These are phyloP conservation scores for Sclerurus mexicanus DNA, from an alignment of 2,113 vertebrate species.

Conservation along the genomic window DNA sequence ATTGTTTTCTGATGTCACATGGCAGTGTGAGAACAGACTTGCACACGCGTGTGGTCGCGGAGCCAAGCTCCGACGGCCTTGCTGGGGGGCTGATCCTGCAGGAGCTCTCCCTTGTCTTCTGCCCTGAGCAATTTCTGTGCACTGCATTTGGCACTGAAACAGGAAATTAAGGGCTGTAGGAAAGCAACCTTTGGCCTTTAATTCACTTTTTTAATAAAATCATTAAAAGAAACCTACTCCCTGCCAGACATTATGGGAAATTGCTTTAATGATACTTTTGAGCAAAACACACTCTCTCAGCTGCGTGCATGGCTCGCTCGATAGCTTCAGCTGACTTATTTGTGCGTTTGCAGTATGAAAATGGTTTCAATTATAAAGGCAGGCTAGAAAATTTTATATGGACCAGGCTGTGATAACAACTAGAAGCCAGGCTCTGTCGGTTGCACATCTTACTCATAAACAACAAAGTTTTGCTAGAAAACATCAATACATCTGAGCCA, in stretches of 20 bases:
- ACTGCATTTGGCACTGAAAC: slow-evolving; percentile 28
- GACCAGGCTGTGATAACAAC: neutral
- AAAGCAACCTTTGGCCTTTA: slow-evolving; percentile 74
- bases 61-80: neutral
- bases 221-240: slow-evolving; percentile 59
- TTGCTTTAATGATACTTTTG: slow-evolving; percentile 57
- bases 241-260: slow-evolving; percentile 60
- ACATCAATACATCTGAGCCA: neutral
- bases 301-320: neutral
- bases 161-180: slow-evolving; percentile 76
- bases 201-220: slow-evolving; percentile 78
- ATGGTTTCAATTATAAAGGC: slow-evolving; percentile 36
- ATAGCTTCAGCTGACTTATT: neutral
- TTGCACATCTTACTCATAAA: neutral
- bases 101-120: neutral
- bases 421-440: neutral
- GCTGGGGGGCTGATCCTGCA: neutral
- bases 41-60: rapidly evolving
- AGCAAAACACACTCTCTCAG: slow-evolving; percentile 28
- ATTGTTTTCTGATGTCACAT: neutral
- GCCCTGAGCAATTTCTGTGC: neutral
- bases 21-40: neutral
- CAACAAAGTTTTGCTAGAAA: neutral
- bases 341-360: slow-evolving; percentile 6
- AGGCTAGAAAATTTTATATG: slow-evolving; percentile 1